Evolutionary conservation across 1,140 invertebrate genomes (phyloP).

Genomic region (Linepithema humile): DNA sequence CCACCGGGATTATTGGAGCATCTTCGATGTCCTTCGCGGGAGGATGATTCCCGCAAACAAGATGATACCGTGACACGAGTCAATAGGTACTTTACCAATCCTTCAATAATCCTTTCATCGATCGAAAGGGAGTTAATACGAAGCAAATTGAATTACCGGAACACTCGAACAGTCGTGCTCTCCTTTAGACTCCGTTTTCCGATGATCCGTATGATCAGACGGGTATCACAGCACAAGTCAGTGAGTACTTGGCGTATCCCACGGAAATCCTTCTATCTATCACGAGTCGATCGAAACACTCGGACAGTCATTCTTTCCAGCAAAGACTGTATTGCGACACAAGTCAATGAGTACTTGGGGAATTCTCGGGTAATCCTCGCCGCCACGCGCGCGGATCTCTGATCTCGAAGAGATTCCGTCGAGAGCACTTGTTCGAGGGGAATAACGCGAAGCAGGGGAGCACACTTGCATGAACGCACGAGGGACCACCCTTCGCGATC

Average conservation of each 20-base stretch:
- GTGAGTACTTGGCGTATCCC: not conserved
- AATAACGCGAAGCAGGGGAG: not conserved
- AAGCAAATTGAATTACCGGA: not conserved
- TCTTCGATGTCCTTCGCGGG: conserved; percentile 2
- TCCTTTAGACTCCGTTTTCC: not conserved
- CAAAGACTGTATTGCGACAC: conserved; percentile 1
- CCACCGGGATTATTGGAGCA: conserved; percentile 11
- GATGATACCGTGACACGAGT: not conserved
- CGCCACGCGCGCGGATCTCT: not conserved
- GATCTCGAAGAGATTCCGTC: not conserved
- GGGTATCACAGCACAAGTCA: not conserved
- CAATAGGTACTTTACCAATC: not conserved
- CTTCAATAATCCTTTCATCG: conserved; percentile 20
- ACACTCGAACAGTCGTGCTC: not conserved
- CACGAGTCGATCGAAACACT: not conserved
- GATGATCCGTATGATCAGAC: not conserved
- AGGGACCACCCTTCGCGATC: conserved; percentile 27
- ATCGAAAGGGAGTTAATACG: not conserved
- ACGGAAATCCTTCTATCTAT: not conserved
- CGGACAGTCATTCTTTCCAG: not conserved
- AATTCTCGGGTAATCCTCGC: not conserved
- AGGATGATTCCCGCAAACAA: conserved; percentile 12
- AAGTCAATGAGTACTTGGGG: not conserved
- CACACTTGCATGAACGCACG: conserved; percentile 31
- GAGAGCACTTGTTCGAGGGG: not conserved